Evolutionary conservation across 2,113 vertebrate species (phyloP), one percentile per base, ranked within the genome.

Genomic region (Halichoerus grypus): DNA sequence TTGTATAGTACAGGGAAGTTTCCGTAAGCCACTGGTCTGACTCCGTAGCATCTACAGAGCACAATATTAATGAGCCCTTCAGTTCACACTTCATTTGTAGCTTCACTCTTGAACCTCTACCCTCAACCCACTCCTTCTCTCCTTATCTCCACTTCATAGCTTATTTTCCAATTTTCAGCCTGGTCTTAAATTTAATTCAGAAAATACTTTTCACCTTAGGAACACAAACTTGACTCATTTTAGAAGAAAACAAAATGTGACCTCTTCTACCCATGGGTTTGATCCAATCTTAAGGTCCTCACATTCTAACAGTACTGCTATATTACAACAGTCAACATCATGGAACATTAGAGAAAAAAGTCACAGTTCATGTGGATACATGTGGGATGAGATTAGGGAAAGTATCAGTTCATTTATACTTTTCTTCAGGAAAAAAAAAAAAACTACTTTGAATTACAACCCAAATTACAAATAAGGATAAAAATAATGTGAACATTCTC

Each of bases 361-460:
- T 77, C 14, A 31, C 11, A 84, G 49, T 53, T 77, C 19, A 51
- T 28, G 19, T 33, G 5, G 2, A 39, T 59, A 0, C 46, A 31
- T 16, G 18, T 77, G 14, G 5, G 71, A 28, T 2, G 13, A 90
- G 88, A 74, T 9, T 65, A 15, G 49, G n/a, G 3, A 26, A 49
- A 55, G 53, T n/a, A 42, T 82, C 22, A 88, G 7, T 5, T 95
- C 24, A 51, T 63, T 82, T 21, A n/a, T 63, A 72, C 14, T 87
- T 28, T 93, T 95, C 69, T 90, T 92, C 11, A 69, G 24, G 76
- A 53, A n/a, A 46, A 46, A 10, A 65, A n/a, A 10, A 65, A n/a
- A 18, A 11, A 36, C 9, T 80, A 55, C 5, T 69, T 80, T 85
- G 46, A 74, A 33, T 81, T 59, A 21, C 21, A 76, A 82, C 65